Conservation (phyloP, 2,797 vertebrate species). For the Hylomyscus alleni region DNA sequence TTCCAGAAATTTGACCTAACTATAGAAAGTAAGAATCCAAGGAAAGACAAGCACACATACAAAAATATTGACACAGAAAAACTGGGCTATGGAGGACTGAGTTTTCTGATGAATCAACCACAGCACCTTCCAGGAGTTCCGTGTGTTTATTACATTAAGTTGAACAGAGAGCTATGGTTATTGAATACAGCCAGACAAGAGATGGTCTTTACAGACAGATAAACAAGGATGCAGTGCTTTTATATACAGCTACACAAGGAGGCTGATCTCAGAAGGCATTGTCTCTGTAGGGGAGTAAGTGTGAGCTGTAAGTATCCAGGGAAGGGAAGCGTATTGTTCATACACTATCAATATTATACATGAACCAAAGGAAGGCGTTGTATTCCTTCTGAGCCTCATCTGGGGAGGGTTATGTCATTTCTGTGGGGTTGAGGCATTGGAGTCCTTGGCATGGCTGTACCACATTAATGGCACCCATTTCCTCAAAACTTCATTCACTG, state of each 20-base stretch:
- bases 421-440: neutral
- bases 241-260: neutral
- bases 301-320: neutral
- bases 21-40: neutral
- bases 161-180: neutral
- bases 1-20: neutral
- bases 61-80: neutral
- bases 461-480: too few relatives aligned
- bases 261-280: neutral
- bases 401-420: neutral
- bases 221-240: neutral
- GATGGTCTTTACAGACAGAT: neutral
- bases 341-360: neutral
- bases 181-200: neutral
- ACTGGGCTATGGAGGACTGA: neutral
- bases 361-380: neutral
- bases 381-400: too few relatives aligned
- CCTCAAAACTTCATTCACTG: neutral
- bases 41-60: neutral
- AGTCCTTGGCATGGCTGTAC: neutral
- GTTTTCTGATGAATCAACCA: neutral
- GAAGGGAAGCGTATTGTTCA: too few relatives aligned
- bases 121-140: too few relatives aligned
- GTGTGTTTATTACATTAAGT: neutral
- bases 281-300: neutral